phyloP scores from a whole-genome alignment of 1,140 invertebrate genomes.

The Drosophila hydei region DNA sequence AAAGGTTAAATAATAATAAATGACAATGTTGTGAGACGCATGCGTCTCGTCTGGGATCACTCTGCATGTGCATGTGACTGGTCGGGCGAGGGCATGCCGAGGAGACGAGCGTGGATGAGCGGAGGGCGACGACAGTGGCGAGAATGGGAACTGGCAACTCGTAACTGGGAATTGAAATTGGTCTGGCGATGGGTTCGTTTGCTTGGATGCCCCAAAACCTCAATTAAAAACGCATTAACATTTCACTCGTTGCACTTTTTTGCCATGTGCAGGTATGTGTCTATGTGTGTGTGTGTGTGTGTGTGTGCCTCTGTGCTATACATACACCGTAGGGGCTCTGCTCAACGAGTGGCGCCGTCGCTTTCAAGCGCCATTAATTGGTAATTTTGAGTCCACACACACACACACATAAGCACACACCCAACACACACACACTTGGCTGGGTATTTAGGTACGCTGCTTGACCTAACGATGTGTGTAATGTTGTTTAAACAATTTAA shows the following conservation, averaged over 20 bases:
- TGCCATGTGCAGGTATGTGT: conserved; percentile 8
- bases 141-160: conserved; percentile 1
- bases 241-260: conserved; percentile 75
- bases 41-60: conserved; percentile 46
- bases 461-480: conserved; percentile 83
- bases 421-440: conserved; percentile 36
- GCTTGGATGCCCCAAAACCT: conserved; percentile 75
- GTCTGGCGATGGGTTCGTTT: conserved; percentile 37
- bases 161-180: conserved; percentile 25
- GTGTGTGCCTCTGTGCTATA: conserved; percentile 53
- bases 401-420: conserved; percentile 31
- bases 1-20: conserved; percentile 77
- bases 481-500: conserved; percentile 84
- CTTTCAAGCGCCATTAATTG: conserved; percentile 74
- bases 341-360: conserved; percentile 68
- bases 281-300: conserved; percentile 33
- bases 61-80: conserved; percentile 3
- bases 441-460: conserved; percentile 77
- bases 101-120: background rate
- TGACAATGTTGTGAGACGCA: conserved; percentile 72
- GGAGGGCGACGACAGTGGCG: background rate
- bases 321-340: conserved; percentile 71
- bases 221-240: conserved; percentile 84
- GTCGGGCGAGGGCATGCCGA: background rate
- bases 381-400: conserved; percentile 64